Conservation (phyloP, 2,797 vertebrate genomes). For the Thaleichthys pacificus region DNA sequence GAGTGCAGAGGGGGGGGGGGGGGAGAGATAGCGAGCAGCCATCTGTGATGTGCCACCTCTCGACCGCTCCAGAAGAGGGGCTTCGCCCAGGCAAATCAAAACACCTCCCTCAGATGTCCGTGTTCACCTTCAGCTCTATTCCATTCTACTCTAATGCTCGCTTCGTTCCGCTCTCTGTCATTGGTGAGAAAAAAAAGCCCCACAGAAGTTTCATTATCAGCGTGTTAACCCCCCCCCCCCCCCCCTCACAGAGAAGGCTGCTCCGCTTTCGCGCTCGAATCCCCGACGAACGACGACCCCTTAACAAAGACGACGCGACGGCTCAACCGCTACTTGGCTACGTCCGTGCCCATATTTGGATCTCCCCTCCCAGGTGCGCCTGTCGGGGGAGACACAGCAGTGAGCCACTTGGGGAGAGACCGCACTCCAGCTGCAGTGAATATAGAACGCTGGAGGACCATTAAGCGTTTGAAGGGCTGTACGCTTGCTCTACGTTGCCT, state of each 20-base stretch:
- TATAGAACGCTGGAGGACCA: not conserved
- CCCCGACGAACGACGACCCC: too few relatives aligned
- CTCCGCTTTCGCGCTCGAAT: too few relatives aligned
- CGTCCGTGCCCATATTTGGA: not conserved
- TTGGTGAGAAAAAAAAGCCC: too few relatives aligned
- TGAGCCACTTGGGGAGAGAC: not conserved
- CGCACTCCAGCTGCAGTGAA: not conserved
- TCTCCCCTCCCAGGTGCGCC: not conserved
- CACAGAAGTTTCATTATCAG: too few relatives aligned
- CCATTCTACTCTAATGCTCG: not conserved
- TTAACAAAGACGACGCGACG: not conserved
- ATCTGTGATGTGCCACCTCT: too few relatives aligned
- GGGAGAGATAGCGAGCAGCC: too few relatives aligned
- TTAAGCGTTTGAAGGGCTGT: not conserved
- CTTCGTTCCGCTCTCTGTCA: too few relatives aligned
- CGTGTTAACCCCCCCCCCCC: too few relatives aligned
- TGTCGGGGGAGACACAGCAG: not conserved
- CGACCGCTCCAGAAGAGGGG: too few relatives aligned
- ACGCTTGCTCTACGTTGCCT: slow-evolving; percentile 18
- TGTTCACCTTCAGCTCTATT: not conserved
- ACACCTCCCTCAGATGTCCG: slow-evolving; percentile 5
- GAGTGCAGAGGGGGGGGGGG: not conserved
- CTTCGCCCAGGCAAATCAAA: slow-evolving; percentile 13
- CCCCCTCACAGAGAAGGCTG: not conserved
- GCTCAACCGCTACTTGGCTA: not conserved